phyloP scores from a whole-genome alignment of 2,888 invertebrate species.

The Ceratothoa steindachneri region DNA sequence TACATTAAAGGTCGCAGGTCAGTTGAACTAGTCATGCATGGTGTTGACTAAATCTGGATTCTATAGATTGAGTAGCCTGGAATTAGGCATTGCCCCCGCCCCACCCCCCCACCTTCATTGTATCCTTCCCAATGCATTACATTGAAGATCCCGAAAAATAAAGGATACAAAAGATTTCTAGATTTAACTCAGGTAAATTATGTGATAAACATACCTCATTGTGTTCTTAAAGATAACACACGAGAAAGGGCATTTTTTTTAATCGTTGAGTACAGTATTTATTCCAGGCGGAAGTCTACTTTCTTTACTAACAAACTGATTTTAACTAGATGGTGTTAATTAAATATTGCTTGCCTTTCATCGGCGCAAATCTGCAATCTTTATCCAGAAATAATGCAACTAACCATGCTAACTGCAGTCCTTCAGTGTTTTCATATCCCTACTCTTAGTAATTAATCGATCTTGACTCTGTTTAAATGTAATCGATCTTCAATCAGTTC shows the following conservation, averaged over 20 bases:
- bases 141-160: neutral
- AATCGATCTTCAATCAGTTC: neutral
- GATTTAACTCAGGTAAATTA: constrained; percentile 6
- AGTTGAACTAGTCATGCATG: constrained; percentile 7
- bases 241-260: neutral
- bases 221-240: neutral
- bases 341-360: neutral
- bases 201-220: constrained; percentile 9
- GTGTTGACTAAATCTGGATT: constrained; percentile 12
- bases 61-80: neutral
- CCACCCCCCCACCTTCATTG: neutral
- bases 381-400: neutral
- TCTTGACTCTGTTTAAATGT: neutral
- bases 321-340: neutral
- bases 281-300: neutral
- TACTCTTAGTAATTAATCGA: neutral
- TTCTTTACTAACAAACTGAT: neutral
- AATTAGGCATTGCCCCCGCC: neutral
- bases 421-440: neutral
- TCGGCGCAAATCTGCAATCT: neutral
- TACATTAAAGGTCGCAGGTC: neutral
- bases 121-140: neutral
- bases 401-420: neutral
- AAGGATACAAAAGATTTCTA: neutral
- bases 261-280: neutral